Percentiles rank a stretch among this genome's conserved stretches.
Evolutionary conservation across 2,113 vertebrate genomes (phyloP).

Genomic region (Speoplatyrhinus poulsoni): DNA sequence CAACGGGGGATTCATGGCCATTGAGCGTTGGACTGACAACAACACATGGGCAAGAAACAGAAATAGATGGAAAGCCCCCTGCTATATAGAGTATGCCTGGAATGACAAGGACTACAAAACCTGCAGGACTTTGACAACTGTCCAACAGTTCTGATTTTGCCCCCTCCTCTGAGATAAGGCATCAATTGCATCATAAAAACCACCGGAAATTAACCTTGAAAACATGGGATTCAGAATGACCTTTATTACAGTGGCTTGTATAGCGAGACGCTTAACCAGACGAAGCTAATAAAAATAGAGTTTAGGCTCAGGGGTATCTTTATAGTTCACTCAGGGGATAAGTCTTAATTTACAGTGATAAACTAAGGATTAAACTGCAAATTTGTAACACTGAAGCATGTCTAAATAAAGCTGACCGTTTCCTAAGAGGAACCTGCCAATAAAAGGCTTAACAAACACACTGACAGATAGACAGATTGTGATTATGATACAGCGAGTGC

Average conservation of each 20-base stretch:
- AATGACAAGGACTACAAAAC: conserved; percentile 48
- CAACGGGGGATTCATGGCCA: conserved; percentile 5
- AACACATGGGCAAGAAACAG: conserved; percentile 35
- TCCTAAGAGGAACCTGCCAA: conserved; percentile 3
- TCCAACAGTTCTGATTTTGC: conserved; percentile 38
- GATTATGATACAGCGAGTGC: conserved; percentile 13
- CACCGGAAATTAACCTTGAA: conserved; percentile 59
- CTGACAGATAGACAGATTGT: conserved; percentile 4
- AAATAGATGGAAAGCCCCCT: conserved; percentile 36
- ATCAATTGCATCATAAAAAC: conserved; percentile 52
- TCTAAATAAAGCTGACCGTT: conserved; percentile 28
- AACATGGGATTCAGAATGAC: conserved; percentile 38
- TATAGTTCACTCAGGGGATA: conserved; percentile 25
- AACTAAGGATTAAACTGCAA: conserved; percentile 26
- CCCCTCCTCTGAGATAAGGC: conserved; percentile 16
- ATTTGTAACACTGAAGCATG: conserved; percentile 27
- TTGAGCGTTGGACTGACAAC: conserved; percentile 34
- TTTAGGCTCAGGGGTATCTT: conserved; percentile 41
- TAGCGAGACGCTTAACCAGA: conserved; percentile 23
- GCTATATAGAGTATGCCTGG: conserved; percentile 33
- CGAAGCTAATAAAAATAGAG: conserved; percentile 51
- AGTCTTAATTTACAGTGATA: conserved; percentile 42
- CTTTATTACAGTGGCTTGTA: conserved; percentile 31
- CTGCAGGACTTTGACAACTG: conserved; percentile 47
- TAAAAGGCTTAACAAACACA: conserved; percentile 3